phyloP scores from a whole-genome alignment of 23 tunicate genomes.

The Trididemnum clinides region DNA sequence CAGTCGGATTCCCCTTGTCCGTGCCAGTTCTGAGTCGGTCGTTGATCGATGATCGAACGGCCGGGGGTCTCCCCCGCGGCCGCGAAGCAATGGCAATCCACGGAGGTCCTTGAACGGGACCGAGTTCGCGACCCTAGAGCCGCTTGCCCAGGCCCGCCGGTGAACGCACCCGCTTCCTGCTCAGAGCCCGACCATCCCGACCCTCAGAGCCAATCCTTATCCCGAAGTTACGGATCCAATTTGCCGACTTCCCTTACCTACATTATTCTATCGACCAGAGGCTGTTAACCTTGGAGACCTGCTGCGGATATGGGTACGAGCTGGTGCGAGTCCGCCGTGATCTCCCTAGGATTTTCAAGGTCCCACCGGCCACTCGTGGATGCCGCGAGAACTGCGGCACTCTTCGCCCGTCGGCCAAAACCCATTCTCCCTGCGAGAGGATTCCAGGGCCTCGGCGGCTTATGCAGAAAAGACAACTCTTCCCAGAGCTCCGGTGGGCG shows the following conservation, averaged over 20 bases:
- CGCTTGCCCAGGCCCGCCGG: slow-evolving; percentile 46
- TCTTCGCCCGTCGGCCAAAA: neutral
- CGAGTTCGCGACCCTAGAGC: slow-evolving; percentile 34
- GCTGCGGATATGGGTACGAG: neutral
- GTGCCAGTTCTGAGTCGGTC: slow-evolving; percentile 18
- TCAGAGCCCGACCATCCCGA: slow-evolving; percentile 7
- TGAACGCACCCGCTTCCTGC: neutral
- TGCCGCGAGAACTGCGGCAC: neutral
- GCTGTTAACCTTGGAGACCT: neutral
- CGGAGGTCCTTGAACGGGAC: slow-evolving; percentile 41
- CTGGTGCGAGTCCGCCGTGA: neutral
- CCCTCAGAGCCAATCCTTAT: slow-evolving; percentile 17
- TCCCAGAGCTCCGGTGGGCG: neutral
- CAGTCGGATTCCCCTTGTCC: too few relatives aligned
- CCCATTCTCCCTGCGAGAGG: neutral
- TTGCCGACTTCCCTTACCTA: slow-evolving; percentile 40
- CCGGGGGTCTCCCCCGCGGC: neutral
- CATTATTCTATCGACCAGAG: neutral
- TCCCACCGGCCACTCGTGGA: neutral
- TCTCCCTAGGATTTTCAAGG: neutral
- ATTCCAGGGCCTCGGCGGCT: neutral
- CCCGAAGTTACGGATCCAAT: slow-evolving; percentile 50
- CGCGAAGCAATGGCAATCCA: slow-evolving; percentile 60
- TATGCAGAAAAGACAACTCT: neutral
- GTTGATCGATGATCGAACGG: slow-evolving; percentile 34